Evolutionary conservation across 2,888 invertebrate genomes (phyloP).

Genomic region (Leucozona laternaria): DNA sequence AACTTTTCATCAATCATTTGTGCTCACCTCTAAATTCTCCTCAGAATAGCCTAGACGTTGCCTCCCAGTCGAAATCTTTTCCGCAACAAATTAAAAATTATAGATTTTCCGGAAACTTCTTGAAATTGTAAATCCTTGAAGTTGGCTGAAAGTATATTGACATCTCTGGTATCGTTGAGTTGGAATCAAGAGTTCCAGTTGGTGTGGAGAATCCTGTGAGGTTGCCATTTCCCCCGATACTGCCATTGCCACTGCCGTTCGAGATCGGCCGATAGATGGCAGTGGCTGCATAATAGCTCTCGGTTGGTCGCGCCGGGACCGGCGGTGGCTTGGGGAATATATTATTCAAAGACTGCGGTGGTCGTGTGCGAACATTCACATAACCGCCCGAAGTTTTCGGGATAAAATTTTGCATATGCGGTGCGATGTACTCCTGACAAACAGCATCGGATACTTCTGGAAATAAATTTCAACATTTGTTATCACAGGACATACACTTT

Average conservation of each 20-base stretch:
- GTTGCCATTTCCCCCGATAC: slow-evolving; percentile 67
- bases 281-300: slow-evolving; percentile 89
- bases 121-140: slow-evolving; percentile 83
- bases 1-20: background rate
- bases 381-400: slow-evolving; percentile 83
- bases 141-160: slow-evolving; percentile 82
- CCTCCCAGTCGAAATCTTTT: slow-evolving; percentile 39
- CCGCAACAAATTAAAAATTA: slow-evolving; percentile 79
- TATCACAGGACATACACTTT: slow-evolving; percentile 38
- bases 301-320: slow-evolving; percentile 88
- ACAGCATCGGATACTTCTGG: slow-evolving; percentile 86
- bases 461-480: slow-evolving; percentile 60
- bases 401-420: slow-evolving; percentile 85
- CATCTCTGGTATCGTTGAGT: slow-evolving; percentile 83
- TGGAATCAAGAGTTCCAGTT: slow-evolving; percentile 82
- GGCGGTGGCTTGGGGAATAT: slow-evolving; percentile 87
- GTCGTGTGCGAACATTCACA: slow-evolving; percentile 83
- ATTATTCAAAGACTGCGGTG: slow-evolving; percentile 85
- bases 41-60: slow-evolving; percentile 64
- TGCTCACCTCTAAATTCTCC: slow-evolving; percentile 59
- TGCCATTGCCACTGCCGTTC: slow-evolving; percentile 78
- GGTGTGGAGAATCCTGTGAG: slow-evolving; percentile 69
- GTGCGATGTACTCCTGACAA: slow-evolving; percentile 86
- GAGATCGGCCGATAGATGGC: slow-evolving; percentile 86
- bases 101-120: slow-evolving; percentile 83